Evolutionary conservation across 2,888 invertebrate species (phyloP).

Genomic region (Meta bourneti): DNA sequence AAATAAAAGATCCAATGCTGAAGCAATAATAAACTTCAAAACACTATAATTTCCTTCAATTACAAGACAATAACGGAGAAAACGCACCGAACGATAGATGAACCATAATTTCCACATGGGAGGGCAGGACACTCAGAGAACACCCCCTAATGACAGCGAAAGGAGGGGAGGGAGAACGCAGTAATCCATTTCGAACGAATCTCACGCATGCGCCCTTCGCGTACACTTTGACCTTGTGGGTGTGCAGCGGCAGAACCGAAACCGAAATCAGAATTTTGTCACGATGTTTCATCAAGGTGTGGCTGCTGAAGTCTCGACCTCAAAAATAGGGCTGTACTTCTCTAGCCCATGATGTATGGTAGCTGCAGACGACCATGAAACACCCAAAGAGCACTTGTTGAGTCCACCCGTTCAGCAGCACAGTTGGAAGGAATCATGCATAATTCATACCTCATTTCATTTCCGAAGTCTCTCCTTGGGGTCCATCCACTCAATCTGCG

Average conservation of each 20-base stretch:
- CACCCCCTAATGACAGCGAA: background rate
- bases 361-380: background rate
- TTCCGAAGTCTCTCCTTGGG: background rate
- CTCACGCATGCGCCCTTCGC: slow-evolving; percentile 1
- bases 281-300: slow-evolving; percentile 40
- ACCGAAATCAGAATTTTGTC: slow-evolving; percentile 24
- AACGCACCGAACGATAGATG: background rate
- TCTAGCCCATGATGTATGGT: slow-evolving; percentile 13
- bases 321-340: slow-evolving; percentile 29
- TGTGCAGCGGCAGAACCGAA: slow-evolving; percentile 23
- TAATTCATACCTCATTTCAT: background rate
- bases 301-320: slow-evolving; percentile 1
- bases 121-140: background rate
- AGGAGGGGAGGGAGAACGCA: background rate
- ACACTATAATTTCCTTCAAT: background rate
- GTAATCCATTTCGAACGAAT: background rate
- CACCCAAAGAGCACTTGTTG: slow-evolving; percentile 20
- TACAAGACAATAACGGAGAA: background rate
- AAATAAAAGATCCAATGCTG: background rate
- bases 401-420: slow-evolving; percentile 17
- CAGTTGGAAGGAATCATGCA: slow-evolving; percentile 1
- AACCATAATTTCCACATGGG: background rate
- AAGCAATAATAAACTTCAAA: background rate
- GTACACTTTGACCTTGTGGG: slow-evolving; percentile 32
- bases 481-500: background rate